These are phyloP conservation scores for Todiramphus saurophagus DNA, from an alignment of 2,113 vertebrate species.

Conservation along the genomic window DNA sequence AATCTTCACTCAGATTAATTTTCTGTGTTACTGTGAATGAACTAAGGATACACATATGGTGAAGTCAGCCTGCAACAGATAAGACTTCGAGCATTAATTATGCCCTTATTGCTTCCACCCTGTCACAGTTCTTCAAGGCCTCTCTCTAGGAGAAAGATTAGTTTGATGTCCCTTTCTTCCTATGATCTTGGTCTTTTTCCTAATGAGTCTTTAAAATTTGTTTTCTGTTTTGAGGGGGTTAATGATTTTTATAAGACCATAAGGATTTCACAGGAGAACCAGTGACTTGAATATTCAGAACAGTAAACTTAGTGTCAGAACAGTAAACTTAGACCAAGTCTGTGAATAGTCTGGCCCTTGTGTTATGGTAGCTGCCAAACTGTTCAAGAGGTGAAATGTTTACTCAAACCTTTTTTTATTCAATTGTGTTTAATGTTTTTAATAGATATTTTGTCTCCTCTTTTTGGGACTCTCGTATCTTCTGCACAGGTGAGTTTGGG, in stretches of 20 bases:
- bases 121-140: neutral
- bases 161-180: neutral
- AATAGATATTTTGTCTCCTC: conserved; percentile 93
- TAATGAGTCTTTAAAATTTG: neutral
- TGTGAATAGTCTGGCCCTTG: neutral
- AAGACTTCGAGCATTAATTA: neutral
- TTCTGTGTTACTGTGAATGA: neutral
- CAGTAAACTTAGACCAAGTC: neutral
- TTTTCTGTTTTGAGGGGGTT: neutral
- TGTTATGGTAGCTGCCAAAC: neutral
- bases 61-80: neutral
- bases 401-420: neutral
- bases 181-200: neutral
- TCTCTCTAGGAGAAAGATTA: rapidly evolving
- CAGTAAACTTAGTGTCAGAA: neutral
- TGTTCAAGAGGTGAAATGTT: neutral
- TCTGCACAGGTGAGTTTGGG: conserved; percentile 88
- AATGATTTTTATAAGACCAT: neutral
- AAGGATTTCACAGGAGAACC: neutral
- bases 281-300: neutral
- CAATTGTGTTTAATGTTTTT: conserved; percentile 38
- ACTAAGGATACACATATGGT: neutral
- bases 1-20: neutral
- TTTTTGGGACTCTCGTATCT: conserved; percentile 92
- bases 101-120: neutral